A percentile compares a stretch with the other conserved stretches of the same genome.
Evolutionary conservation across 2,113 vertebrate genomes (phyloP).

Genomic region (Muntiacus muntjak): DNA sequence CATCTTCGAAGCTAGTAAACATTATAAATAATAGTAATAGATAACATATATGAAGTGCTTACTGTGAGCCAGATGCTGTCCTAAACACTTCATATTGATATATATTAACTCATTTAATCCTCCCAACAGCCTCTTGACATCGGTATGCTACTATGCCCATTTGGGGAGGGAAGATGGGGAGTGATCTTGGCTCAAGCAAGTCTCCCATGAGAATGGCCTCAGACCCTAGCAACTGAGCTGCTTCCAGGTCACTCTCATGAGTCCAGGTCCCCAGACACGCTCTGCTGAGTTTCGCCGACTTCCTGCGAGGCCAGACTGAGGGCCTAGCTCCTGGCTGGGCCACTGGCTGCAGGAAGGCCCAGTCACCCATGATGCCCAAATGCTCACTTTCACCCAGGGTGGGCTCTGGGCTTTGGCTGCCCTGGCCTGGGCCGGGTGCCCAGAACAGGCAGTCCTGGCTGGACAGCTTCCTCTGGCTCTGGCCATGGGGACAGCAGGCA

Average conservation of each 20-base stretch:
- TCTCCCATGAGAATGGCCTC: neutral
- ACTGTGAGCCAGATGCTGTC: neutral
- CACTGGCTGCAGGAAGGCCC: constrained; percentile 63
- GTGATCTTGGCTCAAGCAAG: neutral
- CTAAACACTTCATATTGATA: neutral
- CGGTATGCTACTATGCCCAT: neutral
- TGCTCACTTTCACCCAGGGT: constrained; percentile 68
- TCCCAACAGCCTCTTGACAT: neutral
- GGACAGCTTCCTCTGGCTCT: constrained; percentile 68
- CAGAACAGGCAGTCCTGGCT: constrained; percentile 71
- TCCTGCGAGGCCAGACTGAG: constrained; percentile 43
- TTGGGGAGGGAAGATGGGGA: neutral
- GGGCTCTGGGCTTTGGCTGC: constrained; percentile 66
- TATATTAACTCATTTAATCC: neutral
- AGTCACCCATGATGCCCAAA: constrained; percentile 74
- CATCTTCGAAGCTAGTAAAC: neutral
- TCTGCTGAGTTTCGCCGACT: neutral
- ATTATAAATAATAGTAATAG: neutral
- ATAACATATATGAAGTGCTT: neutral
- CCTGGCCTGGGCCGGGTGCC: constrained; percentile 67
- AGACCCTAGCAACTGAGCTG: neutral
- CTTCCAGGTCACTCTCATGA: neutral
- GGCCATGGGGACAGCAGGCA: constrained; percentile 63
- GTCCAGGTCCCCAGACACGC: constrained; percentile 30
- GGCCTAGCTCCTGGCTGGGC: constrained; percentile 52